phyloP scores from a whole-genome alignment of 2,797 vertebrate species.

The Notolepis coatsorum region DNA sequence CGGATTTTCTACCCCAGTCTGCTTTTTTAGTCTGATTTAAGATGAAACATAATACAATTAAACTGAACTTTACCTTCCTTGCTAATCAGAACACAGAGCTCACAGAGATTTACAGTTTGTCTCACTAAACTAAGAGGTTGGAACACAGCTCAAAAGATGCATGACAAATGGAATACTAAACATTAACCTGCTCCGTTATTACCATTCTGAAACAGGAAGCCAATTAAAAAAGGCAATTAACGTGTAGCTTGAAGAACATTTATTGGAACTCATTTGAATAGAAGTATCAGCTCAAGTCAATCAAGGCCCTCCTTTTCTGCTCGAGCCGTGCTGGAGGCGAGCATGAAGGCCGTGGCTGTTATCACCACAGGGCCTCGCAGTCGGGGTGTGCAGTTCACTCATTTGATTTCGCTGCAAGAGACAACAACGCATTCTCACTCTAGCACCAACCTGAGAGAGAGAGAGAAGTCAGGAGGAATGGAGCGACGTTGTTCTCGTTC shows the following conservation, averaged over 20 bases:
- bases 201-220: background rate
- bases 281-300: background rate
- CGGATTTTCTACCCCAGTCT: no score
- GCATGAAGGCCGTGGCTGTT: no score
- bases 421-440: no score
- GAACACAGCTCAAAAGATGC: background rate
- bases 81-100: conserved; percentile 5
- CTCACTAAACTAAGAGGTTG: background rate
- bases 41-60: conserved; percentile 4
- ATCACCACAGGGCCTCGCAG: conserved; percentile 7
- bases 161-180: background rate
- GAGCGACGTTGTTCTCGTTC: no score
- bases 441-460: no score
- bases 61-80: conserved; percentile 2
- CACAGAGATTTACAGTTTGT: background rate
- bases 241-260: background rate
- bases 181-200: background rate
- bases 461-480: no score
- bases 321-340: no score
- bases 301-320: background rate
- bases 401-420: no score
- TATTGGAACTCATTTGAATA: background rate
- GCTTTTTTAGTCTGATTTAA: no score
- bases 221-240: conserved; percentile 1
- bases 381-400: no score